Base-by-base conservation (phyloP, 2,797 vertebrate species). In the Erithacus rubecula region DNA sequence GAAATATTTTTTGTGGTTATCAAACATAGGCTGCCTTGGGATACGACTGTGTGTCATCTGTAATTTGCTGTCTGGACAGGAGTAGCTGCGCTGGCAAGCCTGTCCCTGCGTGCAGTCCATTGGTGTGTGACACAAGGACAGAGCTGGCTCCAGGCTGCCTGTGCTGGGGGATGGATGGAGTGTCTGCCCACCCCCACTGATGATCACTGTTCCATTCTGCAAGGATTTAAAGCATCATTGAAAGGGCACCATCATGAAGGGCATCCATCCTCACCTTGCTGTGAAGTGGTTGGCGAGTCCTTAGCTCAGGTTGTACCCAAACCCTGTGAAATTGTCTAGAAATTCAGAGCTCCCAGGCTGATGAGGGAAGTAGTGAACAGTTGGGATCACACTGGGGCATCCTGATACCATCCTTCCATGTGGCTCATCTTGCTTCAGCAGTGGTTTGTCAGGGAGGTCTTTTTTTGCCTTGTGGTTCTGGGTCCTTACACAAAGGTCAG, bases 381-480 rank as follows among this genome's bases (percentile, higher is more conserved):
- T 19, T 76, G 77, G 7, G 55, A 37, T 84, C 58, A 29, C 39
- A 27, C 36, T 53, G 0, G 0, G 16, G 27, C 16, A 9, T 65
- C 36, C 19, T 5, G 1, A 9, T 36, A 17, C 47, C 52, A 19
- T 21, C 49, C 37, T 29, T 64, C 53, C 0, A 0, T 1, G 4
- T 11, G 30, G 36, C 7, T 5, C 12, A 2, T 63, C 63, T 75
- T 0, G 0, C 43, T 87, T 27, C 71, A 59, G 87, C 30, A 13
- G 27, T 74, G 81, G 56, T 80, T 77, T 84, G 68, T 87, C 37
- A 22, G 67, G 55, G 69, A 88, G 46, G 58, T 87, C 72, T 94
- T 69, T 79, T 17, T 24, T 4, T 89, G 44, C 39, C 65, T 68
- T 3, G 18, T 60, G 44, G 16, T 74, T 49, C 74, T 74, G 34